Evolutionary conservation across 2,113 vertebrate species (phyloP).

Genomic region (Loxodonta africana): DNA sequence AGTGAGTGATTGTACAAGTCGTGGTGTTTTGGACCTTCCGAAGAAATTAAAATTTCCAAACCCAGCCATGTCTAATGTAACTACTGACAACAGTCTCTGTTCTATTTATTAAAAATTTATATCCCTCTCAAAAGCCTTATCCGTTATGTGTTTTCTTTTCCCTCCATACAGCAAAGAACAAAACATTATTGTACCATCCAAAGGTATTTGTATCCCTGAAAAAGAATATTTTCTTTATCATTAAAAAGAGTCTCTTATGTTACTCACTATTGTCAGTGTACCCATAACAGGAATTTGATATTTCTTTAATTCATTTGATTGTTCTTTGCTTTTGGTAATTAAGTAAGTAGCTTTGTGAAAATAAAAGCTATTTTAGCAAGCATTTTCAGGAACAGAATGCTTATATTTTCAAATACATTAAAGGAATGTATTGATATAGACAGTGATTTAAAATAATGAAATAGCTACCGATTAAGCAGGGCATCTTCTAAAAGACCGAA

Average conservation of each 20-base stretch:
- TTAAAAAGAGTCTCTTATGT: not conserved
- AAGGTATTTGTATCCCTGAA: constrained; percentile 47
- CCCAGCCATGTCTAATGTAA: not conserved
- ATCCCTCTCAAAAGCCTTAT: not conserved
- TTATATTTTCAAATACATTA: constrained; percentile 28
- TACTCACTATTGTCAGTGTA: constrained; percentile 19
- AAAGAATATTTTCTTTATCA: not conserved
- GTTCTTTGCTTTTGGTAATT: constrained; percentile 35
- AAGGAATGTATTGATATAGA: not conserved
- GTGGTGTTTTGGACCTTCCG: not conserved
- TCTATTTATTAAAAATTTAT: not conserved
- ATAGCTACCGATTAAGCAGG: not conserved
- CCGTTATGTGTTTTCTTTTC: not conserved
- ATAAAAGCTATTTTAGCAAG: constrained; percentile 10
- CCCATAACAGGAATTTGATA: not conserved
- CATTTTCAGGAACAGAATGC: not conserved
- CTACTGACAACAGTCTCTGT: not conserved
- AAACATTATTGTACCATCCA: not conserved
- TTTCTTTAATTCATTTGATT: constrained; percentile 61
- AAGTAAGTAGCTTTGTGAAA: constrained; percentile 16
- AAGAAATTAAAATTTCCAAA: not conserved
- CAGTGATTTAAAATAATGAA: constrained; percentile 26
- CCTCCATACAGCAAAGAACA: constrained; percentile 14
- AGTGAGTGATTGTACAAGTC: not conserved
- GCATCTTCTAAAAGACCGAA: not conserved